Conservation (phyloP, 2,797 vertebrate genomes). For the Sebastes reedi region DNA sequence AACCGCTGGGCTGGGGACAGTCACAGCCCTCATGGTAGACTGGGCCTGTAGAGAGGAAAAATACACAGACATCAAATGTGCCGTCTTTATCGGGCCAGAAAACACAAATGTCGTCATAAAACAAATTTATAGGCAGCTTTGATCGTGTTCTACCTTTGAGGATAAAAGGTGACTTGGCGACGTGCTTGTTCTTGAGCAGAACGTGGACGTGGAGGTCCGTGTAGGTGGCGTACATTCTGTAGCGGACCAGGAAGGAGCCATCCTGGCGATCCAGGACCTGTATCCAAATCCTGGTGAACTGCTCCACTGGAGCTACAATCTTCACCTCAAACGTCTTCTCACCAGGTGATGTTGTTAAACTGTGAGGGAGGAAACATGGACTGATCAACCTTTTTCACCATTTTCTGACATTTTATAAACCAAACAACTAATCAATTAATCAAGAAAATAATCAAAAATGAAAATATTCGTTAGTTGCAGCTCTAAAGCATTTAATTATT, state of each 20-base stretch:
- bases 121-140: not conserved
- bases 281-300: constrained; percentile 92
- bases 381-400: too few species aligned
- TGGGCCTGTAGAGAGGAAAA: constrained; percentile 78
- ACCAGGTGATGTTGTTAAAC: constrained; percentile 90
- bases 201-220: constrained; percentile 88
- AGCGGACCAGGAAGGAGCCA: constrained; percentile 95
- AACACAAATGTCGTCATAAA: not conserved
- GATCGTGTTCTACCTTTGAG: constrained; percentile 85
- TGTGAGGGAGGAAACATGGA: constrained; percentile 51
- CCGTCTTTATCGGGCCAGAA: not conserved
- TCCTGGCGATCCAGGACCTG: constrained; percentile 95
- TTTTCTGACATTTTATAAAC: too few species aligned
- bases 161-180: constrained; percentile 90
- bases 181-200: constrained; percentile 81
- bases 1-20: constrained; percentile 87
- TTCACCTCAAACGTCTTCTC: constrained; percentile 92
- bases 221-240: constrained; percentile 97
- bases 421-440: too few species aligned
- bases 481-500: too few species aligned
- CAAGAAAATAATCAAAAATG: too few species aligned
- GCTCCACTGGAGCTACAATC: constrained; percentile 88
- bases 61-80: not conserved
- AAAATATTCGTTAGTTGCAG: too few species aligned
- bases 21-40: constrained; percentile 95